phyloP scores from a whole-genome alignment of 2,888 invertebrate species.

The Sarcophaga carnaria region DNA sequence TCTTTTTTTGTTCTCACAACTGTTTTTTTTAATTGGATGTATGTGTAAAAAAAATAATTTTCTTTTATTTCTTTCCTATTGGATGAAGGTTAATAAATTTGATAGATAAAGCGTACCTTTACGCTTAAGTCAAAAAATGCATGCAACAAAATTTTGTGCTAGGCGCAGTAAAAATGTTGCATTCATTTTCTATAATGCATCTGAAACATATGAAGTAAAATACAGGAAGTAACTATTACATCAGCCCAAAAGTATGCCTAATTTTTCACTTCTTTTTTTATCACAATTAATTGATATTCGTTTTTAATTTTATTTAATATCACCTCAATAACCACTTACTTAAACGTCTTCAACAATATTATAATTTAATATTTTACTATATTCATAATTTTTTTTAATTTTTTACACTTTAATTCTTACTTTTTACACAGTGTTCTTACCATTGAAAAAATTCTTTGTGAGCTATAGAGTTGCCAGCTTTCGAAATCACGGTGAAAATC shows the following conservation, averaged over 20 bases:
- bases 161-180: neutral
- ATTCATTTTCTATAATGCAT: neutral
- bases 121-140: neutral
- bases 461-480: conserved; percentile 28
- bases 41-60: too few species aligned
- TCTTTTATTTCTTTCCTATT: too few species aligned
- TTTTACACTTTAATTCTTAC: neutral
- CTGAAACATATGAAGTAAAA: neutral
- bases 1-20: too few species aligned
- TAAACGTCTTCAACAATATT: conserved; percentile 28
- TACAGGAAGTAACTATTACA: conserved; percentile 31
- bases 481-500: conserved; percentile 10
- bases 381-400: conserved; percentile 8
- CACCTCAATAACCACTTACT: conserved; percentile 40
- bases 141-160: neutral
- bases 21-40: too few species aligned
- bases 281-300: neutral
- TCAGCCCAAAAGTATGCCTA: conserved; percentile 55
- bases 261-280: conserved; percentile 8
- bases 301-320: neutral
- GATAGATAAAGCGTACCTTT: too few species aligned
- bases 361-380: neutral
- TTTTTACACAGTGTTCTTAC: conserved; percentile 29
- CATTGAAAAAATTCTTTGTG: conserved; percentile 22
- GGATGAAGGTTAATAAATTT: too few species aligned